Conservation (phyloP, 2,113 vertebrate genomes). For the human region GRCh38 chr20:46015001-46015500, state of each 20-base stretch:
- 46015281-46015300: background rate
- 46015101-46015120: background rate
- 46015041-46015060: background rate
- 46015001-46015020: background rate
- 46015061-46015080: background rate
- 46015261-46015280: background rate
- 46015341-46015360: background rate
- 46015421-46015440: background rate
- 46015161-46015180: background rate
- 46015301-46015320: background rate
- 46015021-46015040: background rate
- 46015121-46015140: background rate
- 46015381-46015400: background rate
- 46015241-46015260: conserved; percentile 32
- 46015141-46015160: background rate
- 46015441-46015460: too few relatives aligned
- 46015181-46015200: background rate
- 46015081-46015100: background rate
- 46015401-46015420: background rate
- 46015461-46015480: too few relatives aligned
- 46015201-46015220: background rate
- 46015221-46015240: conserved; percentile 26
- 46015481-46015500: too few relatives aligned
- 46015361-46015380: background rate
- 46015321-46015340: background rate